Conservation (phyloP, 2,113 vertebrate genomes). For the Dasyprocta punctata region DNA sequence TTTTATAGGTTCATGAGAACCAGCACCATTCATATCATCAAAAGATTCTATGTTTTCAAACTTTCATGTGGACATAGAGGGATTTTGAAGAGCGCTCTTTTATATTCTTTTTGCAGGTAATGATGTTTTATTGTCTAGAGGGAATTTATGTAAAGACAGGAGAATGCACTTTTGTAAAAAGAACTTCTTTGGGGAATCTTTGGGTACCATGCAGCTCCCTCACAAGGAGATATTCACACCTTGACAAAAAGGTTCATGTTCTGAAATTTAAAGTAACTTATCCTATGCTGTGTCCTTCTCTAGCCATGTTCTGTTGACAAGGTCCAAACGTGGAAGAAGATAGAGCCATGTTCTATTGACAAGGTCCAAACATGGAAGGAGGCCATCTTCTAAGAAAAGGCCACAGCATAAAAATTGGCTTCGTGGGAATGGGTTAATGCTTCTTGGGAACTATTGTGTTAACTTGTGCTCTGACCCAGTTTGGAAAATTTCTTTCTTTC, state of each 20-base stretch:
- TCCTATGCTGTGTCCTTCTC: too few relatives aligned
- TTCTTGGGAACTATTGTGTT: too few relatives aligned
- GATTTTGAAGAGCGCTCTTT: constrained; percentile 75
- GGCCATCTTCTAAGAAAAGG: too few relatives aligned
- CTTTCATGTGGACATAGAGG: constrained; percentile 64
- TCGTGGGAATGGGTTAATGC: too few relatives aligned
- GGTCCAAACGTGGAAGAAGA: too few relatives aligned
- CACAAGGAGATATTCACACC: background rate
- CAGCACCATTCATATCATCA: constrained; percentile 79
- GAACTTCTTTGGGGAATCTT: constrained; percentile 76
- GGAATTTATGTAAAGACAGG: constrained; percentile 71
- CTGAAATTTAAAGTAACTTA: constrained; percentile 28
- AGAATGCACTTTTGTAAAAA: constrained; percentile 71
- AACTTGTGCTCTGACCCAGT: too few relatives aligned
- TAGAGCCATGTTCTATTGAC: too few relatives aligned
- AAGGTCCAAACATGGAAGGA: too few relatives aligned
- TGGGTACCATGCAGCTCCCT: constrained; percentile 67
- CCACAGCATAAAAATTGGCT: too few relatives aligned
- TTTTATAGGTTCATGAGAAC: constrained; percentile 83
- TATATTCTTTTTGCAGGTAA: constrained; percentile 79
- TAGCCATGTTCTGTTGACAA: too few relatives aligned
- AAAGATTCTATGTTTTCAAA: constrained; percentile 79
- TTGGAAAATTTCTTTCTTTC: too few relatives aligned
- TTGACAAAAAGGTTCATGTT: constrained; percentile 9
- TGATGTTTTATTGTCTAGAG: constrained; percentile 76